Percentiles rank a stretch among this genome's conserved stretches.
Conservation (phyloP, 2,113 vertebrate genomes). For the Acanthochromis polyacanthus region DNA sequence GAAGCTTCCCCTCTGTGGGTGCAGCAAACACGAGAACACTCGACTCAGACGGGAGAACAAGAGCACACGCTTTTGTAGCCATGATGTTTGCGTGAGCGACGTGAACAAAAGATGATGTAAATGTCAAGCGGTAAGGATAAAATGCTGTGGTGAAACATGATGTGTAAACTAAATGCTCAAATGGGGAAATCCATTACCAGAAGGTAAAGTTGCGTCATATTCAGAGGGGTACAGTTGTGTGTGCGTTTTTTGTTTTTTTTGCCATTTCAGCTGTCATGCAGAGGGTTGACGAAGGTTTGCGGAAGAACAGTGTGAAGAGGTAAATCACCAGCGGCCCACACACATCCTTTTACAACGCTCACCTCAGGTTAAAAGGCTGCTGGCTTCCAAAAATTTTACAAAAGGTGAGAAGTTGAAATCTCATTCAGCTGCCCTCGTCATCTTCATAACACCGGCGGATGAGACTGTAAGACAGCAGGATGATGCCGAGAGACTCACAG, state of each 20-base stretch:
- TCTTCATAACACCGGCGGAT: background rate
- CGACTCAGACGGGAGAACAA: background rate
- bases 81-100: background rate
- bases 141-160: conserved; percentile 37
- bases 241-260: background rate
- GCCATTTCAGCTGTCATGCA: conserved; percentile 3
- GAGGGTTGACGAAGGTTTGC: conserved; percentile 25
- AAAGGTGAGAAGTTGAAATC: background rate
- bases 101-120: conserved; percentile 10
- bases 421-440: background rate
- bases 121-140: conserved; percentile 57
- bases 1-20: conserved; percentile 24
- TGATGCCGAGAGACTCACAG: conserved; percentile 12
- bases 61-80: background rate
- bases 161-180: conserved; percentile 49
- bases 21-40: background rate
- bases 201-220: background rate
- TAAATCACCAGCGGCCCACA: conserved; percentile 44
- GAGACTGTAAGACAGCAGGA: background rate
- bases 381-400: background rate
- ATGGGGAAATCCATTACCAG: conserved; percentile 54
- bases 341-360: conserved; percentile 46
- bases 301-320: background rate
- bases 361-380: background rate
- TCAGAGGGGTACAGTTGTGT: conserved; percentile 1